These are phyloP conservation scores for Gopherus evgoodei DNA, from an alignment of 2,113 vertebrate genomes.

Conservation along the genomic window DNA sequence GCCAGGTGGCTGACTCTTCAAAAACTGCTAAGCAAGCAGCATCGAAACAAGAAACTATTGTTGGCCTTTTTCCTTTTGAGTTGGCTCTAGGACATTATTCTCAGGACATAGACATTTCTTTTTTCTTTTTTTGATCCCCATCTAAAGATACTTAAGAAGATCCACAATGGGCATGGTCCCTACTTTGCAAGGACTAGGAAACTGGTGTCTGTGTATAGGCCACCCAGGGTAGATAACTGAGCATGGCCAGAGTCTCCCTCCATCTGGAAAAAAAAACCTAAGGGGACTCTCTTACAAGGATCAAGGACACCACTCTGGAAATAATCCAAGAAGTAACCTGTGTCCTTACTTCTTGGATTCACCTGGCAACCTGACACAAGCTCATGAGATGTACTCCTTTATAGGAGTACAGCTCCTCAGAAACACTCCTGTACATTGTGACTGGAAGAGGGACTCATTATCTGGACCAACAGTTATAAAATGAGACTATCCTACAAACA, in stretches of 20 bases:
- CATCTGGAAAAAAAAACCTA: not conserved
- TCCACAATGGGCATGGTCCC: not conserved
- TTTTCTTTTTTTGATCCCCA: not conserved
- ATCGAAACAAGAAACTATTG: not conserved
- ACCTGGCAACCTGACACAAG: conserved; percentile 9
- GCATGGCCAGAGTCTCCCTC: not conserved
- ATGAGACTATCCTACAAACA: conserved; percentile 45
- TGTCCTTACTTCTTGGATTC: not conserved
- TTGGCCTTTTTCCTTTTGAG: not conserved
- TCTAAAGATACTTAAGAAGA: not conserved
- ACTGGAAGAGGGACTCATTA: conserved; percentile 62
- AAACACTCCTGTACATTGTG: not conserved
- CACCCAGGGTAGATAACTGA: not conserved
- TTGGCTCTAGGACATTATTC: not conserved
- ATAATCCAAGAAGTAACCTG: conserved; percentile 31
- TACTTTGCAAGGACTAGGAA: not conserved
- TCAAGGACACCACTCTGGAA: conserved; percentile 60
- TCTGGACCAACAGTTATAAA: conserved; percentile 39
- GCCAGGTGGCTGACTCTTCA: too few species aligned
- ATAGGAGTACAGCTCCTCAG: not conserved
- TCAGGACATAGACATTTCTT: not conserved
- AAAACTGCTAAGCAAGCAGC: too few species aligned
- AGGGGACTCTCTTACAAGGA: not conserved
- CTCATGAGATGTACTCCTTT: not conserved
- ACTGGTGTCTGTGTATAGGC: too few species aligned